Percentiles rank a stretch among this genome's conserved stretches.
phyloP scores from a whole-genome alignment of 1,140 invertebrate species.

The Acromyrmex heyeri region DNA sequence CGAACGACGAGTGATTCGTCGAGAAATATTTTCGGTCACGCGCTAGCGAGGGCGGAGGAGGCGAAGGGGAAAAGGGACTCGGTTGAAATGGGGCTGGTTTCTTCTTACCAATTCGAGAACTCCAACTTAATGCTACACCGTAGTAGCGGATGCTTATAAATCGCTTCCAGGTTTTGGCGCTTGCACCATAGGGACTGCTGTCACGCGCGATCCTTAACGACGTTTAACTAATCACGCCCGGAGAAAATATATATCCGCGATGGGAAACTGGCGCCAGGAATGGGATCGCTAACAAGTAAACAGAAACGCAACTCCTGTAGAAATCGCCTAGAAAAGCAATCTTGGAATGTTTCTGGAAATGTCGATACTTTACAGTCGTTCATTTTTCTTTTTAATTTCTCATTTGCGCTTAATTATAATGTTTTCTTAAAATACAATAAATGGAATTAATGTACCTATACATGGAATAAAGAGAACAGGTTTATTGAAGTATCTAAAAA shows the following conservation, averaged over 20 bases:
- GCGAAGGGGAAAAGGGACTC: background rate
- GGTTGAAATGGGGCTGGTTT: slow-evolving; percentile 59
- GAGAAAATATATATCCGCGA: slow-evolving; percentile 79
- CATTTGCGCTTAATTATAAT: background rate
- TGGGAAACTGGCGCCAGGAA: slow-evolving; percentile 68
- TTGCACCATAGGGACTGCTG: slow-evolving; percentile 68
- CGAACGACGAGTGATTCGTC: slow-evolving; percentile 75
- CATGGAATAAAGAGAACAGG: too few relatives aligned
- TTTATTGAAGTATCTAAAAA: too few relatives aligned
- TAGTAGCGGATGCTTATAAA: slow-evolving; percentile 77
- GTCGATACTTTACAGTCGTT: background rate
- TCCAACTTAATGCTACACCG: slow-evolving; percentile 1
- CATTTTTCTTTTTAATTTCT: background rate
- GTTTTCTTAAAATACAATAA: background rate
- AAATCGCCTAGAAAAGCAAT: background rate
- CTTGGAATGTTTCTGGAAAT: background rate
- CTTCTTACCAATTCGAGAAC: slow-evolving; percentile 71
- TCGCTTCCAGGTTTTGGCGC: slow-evolving; percentile 80
- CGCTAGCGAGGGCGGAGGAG: slow-evolving; percentile 35
- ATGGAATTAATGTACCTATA: background rate
- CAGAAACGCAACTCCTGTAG: slow-evolving; percentile 13
- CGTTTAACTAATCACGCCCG: slow-evolving; percentile 82
- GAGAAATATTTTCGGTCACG: slow-evolving; percentile 71
- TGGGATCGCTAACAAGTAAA: slow-evolving; percentile 38
- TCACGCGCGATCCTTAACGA: slow-evolving; percentile 78